Evolutionary conservation across 2,888 invertebrate genomes (phyloP), one percentile per base, ranked within the genome.

Genomic region (Epinotia ramella): DNA sequence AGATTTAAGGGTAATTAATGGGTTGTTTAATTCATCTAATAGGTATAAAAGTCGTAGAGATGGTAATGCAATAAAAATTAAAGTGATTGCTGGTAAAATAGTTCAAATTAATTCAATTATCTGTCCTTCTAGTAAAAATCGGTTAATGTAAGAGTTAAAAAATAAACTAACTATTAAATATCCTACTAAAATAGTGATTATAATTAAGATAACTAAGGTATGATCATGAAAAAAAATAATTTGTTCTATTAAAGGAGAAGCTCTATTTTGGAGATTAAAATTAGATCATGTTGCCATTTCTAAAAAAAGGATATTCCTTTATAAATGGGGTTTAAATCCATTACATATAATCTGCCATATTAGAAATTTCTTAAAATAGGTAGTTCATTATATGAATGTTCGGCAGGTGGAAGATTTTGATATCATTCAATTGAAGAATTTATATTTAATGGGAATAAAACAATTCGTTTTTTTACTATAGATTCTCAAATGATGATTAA

Each of bases 291-390:
- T 95, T 90, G 94, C 90, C 89, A 95, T 95, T 94, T 95, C 94
- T 95, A 95, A 95, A 94, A 95, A 95, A 95, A 95, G 93, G 90
- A 89, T 84, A 89, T 86, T 88, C 91, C 95, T 96, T 96, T 96
- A 96, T 95, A 90, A 92, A 95, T 95, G 95, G 91, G 95, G 94
- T 94, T 96, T 96, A 96, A 96, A 95, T 95, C 94, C 95, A 95
- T 95, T 93, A 90, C 90, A 91, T 91, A 87, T 89, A 88, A 78
- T 91, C 91, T 91, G 95, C 91, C 96, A 96, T 93, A 95, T 95
- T 96, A 96, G 95, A 95, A 95, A 80, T 94, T 95, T 87, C 91
- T 91, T 91, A 96, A 87, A 90, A 95, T 89, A 79, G 95, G 95
- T 71, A 95, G 78, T 94, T 96, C 95, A 86, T 90, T 93, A 90